phyloP scores from a whole-genome alignment of 2,797 vertebrate species.

The Hozukius guyotensis region DNA sequence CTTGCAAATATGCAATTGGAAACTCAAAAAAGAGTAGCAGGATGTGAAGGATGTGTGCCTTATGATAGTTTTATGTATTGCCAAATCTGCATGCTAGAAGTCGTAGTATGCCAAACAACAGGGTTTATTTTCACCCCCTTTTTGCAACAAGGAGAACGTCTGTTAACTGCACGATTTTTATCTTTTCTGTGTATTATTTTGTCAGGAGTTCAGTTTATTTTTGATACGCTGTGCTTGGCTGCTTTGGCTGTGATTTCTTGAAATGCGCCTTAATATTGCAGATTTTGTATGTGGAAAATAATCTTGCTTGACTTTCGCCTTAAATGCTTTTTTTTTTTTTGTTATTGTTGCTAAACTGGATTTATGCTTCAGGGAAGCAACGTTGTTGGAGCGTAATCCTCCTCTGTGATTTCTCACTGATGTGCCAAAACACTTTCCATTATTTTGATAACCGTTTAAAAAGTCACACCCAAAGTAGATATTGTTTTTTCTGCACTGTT shows the following conservation, averaged over 20 bases:
- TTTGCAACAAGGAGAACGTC: conserved; percentile 3
- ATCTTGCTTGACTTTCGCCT: conserved; percentile 53
- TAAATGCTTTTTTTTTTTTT: conserved; percentile 37
- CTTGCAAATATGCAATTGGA: conserved; percentile 25
- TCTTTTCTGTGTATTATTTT: conserved; percentile 3
- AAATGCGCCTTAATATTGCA: conserved; percentile 62
- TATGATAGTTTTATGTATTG: conserved; percentile 46
- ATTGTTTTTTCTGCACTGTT: conserved; percentile 39
- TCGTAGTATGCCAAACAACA: conserved; percentile 2
- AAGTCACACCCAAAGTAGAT: conserved; percentile 15
- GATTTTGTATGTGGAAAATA: conserved; percentile 61
- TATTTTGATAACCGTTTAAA: neutral
- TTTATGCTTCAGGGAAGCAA: conserved; percentile 60
- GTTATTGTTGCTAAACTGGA: conserved; percentile 28
- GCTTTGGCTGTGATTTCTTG: conserved; percentile 49
- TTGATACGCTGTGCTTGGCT: conserved; percentile 49
- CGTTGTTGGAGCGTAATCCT: conserved; percentile 12
- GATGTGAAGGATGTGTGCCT: conserved; percentile 66
- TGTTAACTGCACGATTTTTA: conserved; percentile 47
- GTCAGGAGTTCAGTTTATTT: conserved; percentile 40
- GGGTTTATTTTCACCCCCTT: neutral
- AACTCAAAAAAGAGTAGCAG: conserved; percentile 8
- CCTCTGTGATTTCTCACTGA: conserved; percentile 13
- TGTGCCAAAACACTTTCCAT: conserved; percentile 58
- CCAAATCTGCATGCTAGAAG: conserved; percentile 46